Evolutionary conservation across 2,113 vertebrate species (phyloP).

Genomic region (Oncorhynchus gorbuscha): DNA sequence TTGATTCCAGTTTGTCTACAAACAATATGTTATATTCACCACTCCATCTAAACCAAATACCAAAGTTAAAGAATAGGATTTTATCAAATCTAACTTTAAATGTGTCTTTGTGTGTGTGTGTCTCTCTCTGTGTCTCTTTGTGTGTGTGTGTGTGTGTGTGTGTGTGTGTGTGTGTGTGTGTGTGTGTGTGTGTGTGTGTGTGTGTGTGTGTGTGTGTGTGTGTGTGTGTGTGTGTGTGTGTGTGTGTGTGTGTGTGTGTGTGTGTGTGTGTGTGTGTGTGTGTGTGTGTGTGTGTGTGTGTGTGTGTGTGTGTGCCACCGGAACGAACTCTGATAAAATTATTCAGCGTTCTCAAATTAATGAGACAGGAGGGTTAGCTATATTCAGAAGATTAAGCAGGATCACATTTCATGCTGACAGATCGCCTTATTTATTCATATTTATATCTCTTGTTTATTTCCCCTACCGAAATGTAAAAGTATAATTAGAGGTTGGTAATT

Average conservation of each 20-base stretch:
- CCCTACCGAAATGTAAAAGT: conserved; percentile 31
- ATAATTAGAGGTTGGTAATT: conserved; percentile 36
- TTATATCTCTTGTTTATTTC: conserved; percentile 26
- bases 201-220: too few relatives aligned
- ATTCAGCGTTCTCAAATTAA: conserved; percentile 33
- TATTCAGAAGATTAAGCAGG: neutral
- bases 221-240: too few relatives aligned
- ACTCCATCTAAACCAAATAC: too few relatives aligned
- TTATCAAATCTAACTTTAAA: neutral
- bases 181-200: neutral
- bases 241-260: too few relatives aligned
- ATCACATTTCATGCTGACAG: neutral
- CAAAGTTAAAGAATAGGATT: neutral
- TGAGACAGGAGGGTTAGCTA: conserved; percentile 14
- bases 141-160: too few relatives aligned
- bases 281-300: neutral
- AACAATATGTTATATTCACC: too few relatives aligned
- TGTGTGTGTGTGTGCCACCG: neutral
- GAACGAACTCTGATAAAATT: conserved; percentile 40
- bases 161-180: too few relatives aligned
- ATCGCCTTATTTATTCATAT: neutral
- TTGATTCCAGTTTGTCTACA: too few relatives aligned
- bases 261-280: neutral
- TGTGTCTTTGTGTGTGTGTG: neutral
- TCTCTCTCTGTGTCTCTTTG: neutral